phyloP scores from a whole-genome alignment of 2,113 vertebrate genomes.

The Phalacrocorax brasilianus region DNA sequence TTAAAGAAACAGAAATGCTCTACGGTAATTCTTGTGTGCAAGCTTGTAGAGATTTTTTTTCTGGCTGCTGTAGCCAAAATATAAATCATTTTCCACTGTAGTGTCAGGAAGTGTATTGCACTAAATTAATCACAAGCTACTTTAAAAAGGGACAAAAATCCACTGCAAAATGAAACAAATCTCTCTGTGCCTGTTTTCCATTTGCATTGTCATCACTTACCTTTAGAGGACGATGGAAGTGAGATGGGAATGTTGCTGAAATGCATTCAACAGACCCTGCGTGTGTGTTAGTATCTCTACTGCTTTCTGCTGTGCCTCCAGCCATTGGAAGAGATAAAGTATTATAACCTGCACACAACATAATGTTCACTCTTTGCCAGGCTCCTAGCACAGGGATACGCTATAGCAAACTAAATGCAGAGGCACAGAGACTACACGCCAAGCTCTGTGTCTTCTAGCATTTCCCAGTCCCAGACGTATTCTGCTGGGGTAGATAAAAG shows the following conservation, averaged over 20 bases:
- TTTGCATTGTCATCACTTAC: slow-evolving; percentile 65
- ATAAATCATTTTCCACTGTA: slow-evolving; percentile 35
- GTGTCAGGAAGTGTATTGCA: slow-evolving; percentile 41
- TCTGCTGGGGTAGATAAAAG: slow-evolving; percentile 17
- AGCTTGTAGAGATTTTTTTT: not conserved
- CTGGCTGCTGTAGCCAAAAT: slow-evolving; percentile 30
- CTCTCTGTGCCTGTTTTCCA: slow-evolving; percentile 38
- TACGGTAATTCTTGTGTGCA: not conserved
- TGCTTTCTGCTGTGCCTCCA: not conserved
- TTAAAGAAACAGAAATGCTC: slow-evolving; percentile 7
- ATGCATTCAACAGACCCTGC: not conserved
- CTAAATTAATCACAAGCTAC: slow-evolving; percentile 59
- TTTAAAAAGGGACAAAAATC: slow-evolving; percentile 36
- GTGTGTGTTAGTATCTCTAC: not conserved
- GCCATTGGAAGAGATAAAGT: not conserved
- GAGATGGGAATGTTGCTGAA: slow-evolving; percentile 30
- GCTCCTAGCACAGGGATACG: not conserved
- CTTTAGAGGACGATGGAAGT: slow-evolving; percentile 24
- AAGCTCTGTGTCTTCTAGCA: not conserved
- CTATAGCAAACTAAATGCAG: not conserved
- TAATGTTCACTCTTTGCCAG: not conserved
- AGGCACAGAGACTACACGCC: not conserved
- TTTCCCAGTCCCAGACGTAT: not conserved
- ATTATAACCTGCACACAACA: not conserved
- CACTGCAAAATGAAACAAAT: slow-evolving; percentile 60